A percentile compares a stretch with the other conserved stretches of the same genome.
Conservation (phyloP, 2,888 invertebrate genomes). For the Stegana nigrithorax region DNA sequence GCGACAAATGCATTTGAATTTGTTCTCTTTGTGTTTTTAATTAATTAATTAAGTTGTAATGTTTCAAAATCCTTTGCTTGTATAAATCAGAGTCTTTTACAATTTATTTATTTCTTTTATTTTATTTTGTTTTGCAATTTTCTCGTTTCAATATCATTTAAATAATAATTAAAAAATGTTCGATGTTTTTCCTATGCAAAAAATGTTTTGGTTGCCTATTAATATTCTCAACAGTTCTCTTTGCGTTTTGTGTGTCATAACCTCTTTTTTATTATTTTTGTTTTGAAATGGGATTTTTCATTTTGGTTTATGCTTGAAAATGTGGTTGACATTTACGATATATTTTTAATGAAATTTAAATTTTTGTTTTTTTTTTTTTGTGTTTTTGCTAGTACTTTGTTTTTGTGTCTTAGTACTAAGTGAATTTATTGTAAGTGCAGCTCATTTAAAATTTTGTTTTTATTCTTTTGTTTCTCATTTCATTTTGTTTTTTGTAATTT, state of each 20-base stretch:
- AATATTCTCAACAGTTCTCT: no score
- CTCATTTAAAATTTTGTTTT: no score
- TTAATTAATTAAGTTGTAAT: constrained; percentile 30
- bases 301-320: constrained; percentile 18
- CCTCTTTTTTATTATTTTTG: constrained; percentile 24
- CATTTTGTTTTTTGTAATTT: constrained; percentile 31
- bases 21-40: constrained; percentile 51
- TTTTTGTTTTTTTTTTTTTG: background rate
- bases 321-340: constrained; percentile 9
- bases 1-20: constrained; percentile 60
- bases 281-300: constrained; percentile 36
- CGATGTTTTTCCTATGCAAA: constrained; percentile 35
- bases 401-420: no score
- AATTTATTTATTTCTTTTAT: constrained; percentile 19
- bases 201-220: no score
- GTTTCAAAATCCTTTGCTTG: constrained; percentile 37
- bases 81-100: constrained; percentile 49
- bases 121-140: no score
- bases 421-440: no score
- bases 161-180: constrained; percentile 43
- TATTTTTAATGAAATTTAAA: no score
- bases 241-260: background rate
- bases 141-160: constrained; percentile 15
- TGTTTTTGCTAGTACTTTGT: no score
- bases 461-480: no score